These are phyloP conservation scores for Cyclina sinensis DNA, from an alignment of 1,140 invertebrate genomes.

Conservation along the genomic window DNA sequence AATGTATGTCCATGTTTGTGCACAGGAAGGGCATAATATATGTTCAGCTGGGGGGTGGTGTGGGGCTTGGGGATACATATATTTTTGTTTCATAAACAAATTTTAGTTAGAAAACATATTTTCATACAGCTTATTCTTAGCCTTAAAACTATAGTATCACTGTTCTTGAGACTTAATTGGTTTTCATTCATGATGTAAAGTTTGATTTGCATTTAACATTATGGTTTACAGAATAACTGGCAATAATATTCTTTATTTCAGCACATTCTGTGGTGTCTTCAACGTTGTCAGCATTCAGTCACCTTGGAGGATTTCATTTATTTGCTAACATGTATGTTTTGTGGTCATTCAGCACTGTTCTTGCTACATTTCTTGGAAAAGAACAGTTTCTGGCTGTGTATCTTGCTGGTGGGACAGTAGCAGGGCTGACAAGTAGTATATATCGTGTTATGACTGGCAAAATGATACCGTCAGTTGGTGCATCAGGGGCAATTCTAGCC, in stretches of 20 bases:
- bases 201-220: no score
- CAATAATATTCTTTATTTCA: constrained; percentile 57
- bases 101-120: no score
- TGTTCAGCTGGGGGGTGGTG: no score
- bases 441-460: neutral
- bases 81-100: no score
- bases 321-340: constrained; percentile 98
- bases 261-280: constrained; percentile 92
- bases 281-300: constrained; percentile 97
- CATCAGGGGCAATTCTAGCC: constrained; percentile 97
- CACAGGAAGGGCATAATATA: no score
- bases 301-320: constrained; percentile 95
- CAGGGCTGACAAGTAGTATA: constrained; percentile 87
- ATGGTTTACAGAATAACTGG: neutral
- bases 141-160: no score
- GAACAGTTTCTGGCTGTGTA: constrained; percentile 98
- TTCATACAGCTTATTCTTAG: no score
- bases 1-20: no score
- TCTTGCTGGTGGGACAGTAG: constrained; percentile 88
- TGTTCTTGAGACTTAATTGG: no score
- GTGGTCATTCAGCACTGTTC: constrained; percentile 91
- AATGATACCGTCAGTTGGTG: constrained; percentile 51
- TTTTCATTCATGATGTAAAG: no score
- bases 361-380: constrained; percentile 93
- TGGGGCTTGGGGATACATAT: no score